Evolutionary conservation across 2,888 invertebrate genomes (phyloP), one percentile per base, ranked within the genome.

Genomic region (Lingula anatina): DNA sequence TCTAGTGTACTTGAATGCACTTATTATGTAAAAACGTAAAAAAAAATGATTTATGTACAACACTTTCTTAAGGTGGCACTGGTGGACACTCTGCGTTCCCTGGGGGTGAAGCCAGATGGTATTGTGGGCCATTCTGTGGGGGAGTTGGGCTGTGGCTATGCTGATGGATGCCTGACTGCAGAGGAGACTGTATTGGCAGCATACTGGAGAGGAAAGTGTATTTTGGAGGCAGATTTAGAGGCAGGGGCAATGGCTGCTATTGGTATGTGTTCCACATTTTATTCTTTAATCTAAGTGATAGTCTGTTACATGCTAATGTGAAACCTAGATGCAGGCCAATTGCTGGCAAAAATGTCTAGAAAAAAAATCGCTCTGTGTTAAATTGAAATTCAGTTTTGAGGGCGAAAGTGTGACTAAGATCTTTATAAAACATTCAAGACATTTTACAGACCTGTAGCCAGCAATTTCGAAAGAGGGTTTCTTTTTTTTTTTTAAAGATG

Each of bases 121-220:
- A 92, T 99, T 70, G 83, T 97, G 46, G 97, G 97, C 1, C 97
- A 99, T 78, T 96, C 95, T 28, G 90, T 90, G 12, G 92, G 92
- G 31, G 93, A 93, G 80, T 80, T 96, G 5, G 92, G 92, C 1
- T 96, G 96, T 78, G 95, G 93, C 18, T 96, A 96, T 79, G 95
- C 94, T 27, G 96, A 97, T 81, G 94, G 92, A 15, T 89, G 91
- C 44, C 86, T 99, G 67, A 93, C 91, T 7, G 87, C 89, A 2
- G 94, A 94, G 75, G 95, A 99, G 80, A 88, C 94, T 0, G 88
- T 96, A 48, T 79, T 95, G 63, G 88, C 93, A 45, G 94, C 97
- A 31, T 97, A 90, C 80, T 92, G 90, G 85, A 84, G 97, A 60
- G 78, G 78, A 21, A 60, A 67, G 18, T 75, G 72, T 62, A 71